Percentiles rank a stretch among this genome's conserved stretches.
Conservation (phyloP, 1,140 invertebrate genomes). For the Alviniconcha marisindica region DNA sequence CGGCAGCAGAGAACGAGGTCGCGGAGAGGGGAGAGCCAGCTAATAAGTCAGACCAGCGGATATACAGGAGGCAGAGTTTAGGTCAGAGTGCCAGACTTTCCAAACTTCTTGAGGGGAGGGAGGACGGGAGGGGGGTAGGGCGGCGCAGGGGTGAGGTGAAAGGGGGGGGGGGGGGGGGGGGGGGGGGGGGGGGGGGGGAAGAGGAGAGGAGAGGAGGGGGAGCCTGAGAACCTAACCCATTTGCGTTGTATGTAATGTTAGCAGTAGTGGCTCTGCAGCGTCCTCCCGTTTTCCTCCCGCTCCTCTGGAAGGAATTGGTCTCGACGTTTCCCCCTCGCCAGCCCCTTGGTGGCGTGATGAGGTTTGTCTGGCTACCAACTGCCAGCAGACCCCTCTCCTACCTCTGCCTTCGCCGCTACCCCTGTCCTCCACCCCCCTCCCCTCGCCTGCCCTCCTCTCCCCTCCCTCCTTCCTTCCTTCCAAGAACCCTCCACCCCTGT, state of each 20-base stretch:
- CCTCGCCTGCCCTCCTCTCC: neutral
- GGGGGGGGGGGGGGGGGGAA: neutral
- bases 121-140: neutral
- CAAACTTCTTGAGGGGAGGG: neutral
- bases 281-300: conserved; percentile 23
- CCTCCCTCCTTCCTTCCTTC: neutral
- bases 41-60: conserved; percentile 26
- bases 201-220: neutral
- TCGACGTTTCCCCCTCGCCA: conserved; percentile 19
- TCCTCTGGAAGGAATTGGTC: conserved; percentile 38
- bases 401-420: neutral
- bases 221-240: conserved; percentile 33
- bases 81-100: conserved; percentile 22
- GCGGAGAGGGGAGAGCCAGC: neutral
- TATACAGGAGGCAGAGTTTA: conserved; percentile 22
- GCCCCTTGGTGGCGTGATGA: conserved; percentile 16
- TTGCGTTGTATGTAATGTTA: conserved; percentile 18
- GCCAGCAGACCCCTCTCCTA: conserved; percentile 11
- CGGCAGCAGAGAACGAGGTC: neutral
- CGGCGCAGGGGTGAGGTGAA: neutral
- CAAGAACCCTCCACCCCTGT: conserved; percentile 24
- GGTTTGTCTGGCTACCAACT: conserved; percentile 27
- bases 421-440: neutral
- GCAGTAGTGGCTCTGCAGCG: neutral
- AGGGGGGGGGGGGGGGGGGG: neutral